Evolutionary conservation across 2,888 invertebrate genomes (phyloP), one percentile per base, ranked within the genome.

Genomic region (Zelleria hepariella): DNA sequence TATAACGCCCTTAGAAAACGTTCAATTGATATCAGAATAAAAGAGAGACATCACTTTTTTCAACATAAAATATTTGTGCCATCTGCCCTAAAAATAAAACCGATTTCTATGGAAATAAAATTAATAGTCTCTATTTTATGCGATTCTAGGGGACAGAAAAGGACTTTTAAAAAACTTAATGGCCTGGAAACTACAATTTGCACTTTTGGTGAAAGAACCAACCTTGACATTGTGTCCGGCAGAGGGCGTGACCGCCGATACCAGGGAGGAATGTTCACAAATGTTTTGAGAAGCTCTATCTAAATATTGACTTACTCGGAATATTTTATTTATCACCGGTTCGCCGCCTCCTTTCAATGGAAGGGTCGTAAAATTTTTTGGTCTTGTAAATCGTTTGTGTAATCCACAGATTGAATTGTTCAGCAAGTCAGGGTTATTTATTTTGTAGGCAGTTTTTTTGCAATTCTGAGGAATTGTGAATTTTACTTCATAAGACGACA

Each of bases 151-250:
- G 8, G 20, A 8, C 20, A 25, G 68, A 67, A 72, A 70, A 68
- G 67, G 63, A 68, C 74, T 79, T 80, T 83, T 74, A 75, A 71
- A 78, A 80, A 82, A 82, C 53, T 86, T 84, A 82, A 87, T 87
- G 80, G 80, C 68, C 77, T 82, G 87, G 86, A 87, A 87, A 81
- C 75, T 76, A 82, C 81, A 86, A 87, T 87, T 88, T 86, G 87
- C 82, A 80, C 74, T 81, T 73, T 72, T 70, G 85, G 80, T 77
- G 66, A 73, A 70, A 70, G 64, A 67, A 59, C 62, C 61, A 69
- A n/a, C 67, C 72, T 71, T 69, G 65, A 64, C 66, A 76, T 86
- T 85, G 80, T 85, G 67, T 61, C 58, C 59, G 49, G 26, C 61
- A 72, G 81, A 85, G 84, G 87, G 87, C 87, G 86, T 87, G 86